phyloP scores from a whole-genome alignment of 2,888 invertebrate genomes.

The Apodemia hepburni region DNA sequence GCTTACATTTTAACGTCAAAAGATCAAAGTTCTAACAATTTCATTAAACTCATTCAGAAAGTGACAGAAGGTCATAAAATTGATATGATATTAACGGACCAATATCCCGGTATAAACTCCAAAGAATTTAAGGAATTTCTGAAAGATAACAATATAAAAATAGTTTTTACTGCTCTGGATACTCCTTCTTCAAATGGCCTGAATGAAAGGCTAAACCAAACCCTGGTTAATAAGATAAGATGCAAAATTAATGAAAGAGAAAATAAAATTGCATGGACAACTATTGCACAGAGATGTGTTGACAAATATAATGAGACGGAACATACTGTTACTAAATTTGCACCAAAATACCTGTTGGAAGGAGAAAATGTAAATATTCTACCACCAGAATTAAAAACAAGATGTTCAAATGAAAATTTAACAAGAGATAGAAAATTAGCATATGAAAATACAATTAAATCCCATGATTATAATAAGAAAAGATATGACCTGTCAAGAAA shows the following conservation, averaged over 20 bases:
- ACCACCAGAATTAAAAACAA: not conserved
- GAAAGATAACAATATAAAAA: constrained; percentile 29
- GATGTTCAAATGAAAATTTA: too few species aligned
- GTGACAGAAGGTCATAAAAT: not conserved
- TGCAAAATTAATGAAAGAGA: constrained; percentile 26
- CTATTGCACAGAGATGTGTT: constrained; percentile 38
- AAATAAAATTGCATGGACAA: constrained; percentile 37
- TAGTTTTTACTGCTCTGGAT: constrained; percentile 40
- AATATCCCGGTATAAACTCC: constrained; percentile 18
- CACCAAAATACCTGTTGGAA: not conserved
- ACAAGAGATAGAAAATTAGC: too few species aligned
- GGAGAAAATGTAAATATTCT: not conserved
- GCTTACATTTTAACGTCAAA: not conserved
- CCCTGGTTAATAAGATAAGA: constrained; percentile 22
- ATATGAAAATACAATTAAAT: too few species aligned
- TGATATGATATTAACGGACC: constrained; percentile 26
- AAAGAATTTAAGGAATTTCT: constrained; percentile 16
- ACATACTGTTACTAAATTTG: constrained; percentile 34
- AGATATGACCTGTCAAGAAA: not conserved
- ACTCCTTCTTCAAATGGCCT: constrained; percentile 33
- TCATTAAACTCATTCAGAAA: not conserved
- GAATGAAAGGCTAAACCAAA: constrained; percentile 32
- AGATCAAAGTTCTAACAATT: not conserved
- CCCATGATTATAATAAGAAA: too few species aligned
- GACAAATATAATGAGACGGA: constrained; percentile 40